phyloP scores from a whole-genome alignment of 2,888 invertebrate species.

The Microdon myrmicae region DNA sequence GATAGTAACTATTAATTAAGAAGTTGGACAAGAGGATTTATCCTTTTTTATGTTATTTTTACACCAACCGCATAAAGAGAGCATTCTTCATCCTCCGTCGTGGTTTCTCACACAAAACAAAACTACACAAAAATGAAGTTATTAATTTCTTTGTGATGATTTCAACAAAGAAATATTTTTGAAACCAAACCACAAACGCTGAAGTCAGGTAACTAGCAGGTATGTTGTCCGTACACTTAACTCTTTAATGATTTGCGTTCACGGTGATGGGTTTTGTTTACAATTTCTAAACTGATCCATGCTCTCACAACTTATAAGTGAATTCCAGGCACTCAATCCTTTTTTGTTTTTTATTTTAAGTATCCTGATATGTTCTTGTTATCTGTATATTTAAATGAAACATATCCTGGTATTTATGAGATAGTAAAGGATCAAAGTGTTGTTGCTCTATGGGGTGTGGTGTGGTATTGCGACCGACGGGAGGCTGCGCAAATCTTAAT shows the following conservation, averaged over 20 bases:
- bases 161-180: constrained; percentile 15
- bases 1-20: too few relatives aligned
- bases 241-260: constrained; percentile 29
- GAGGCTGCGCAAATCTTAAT: too few relatives aligned
- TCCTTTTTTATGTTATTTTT: too few relatives aligned
- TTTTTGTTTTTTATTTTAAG: too few relatives aligned
- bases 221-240: constrained; percentile 11
- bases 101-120: too few relatives aligned
- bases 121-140: too few relatives aligned
- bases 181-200: constrained; percentile 25
- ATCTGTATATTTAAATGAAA: constrained; percentile 31
- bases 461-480: too few relatives aligned
- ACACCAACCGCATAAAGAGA: too few relatives aligned
- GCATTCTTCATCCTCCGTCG: too few relatives aligned
- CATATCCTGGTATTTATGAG: constrained; percentile 41
- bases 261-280: constrained; percentile 28
- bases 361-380: constrained; percentile 3
- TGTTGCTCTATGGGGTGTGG: constrained; percentile 4
- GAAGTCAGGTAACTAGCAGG: constrained; percentile 7
- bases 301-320: constrained; percentile 12
- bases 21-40: too few relatives aligned
- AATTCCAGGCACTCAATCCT: constrained; percentile 11
- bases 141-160: too few relatives aligned
- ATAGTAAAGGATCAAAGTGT: constrained; percentile 4
- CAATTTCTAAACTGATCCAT: constrained; percentile 19